These are phyloP conservation scores for Sinodicranocentrus sp. DNA, from an alignment of 2,888 invertebrate genomes.

Conservation along the genomic window DNA sequence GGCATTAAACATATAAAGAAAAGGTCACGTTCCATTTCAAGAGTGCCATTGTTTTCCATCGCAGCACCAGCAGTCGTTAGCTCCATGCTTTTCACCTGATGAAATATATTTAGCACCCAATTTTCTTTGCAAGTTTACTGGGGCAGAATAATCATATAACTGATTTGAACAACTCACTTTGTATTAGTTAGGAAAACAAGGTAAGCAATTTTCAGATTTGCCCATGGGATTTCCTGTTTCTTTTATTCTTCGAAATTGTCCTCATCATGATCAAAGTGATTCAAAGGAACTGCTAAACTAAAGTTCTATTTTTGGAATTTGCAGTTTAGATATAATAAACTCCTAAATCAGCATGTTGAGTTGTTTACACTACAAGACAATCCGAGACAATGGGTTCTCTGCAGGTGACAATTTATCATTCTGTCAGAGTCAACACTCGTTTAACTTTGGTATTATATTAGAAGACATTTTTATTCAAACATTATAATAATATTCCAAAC, in stretches of 20 bases:
- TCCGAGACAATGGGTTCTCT: background rate
- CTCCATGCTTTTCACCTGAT: background rate
- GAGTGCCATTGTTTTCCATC: background rate
- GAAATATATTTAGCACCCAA: no score
- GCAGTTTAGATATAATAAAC: no score
- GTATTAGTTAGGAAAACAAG: constrained; percentile 10
- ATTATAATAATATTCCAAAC: background rate
- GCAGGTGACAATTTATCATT: constrained; percentile 30
- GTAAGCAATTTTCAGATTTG: constrained; percentile 17
- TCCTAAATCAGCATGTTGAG: no score
- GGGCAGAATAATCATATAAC: constrained; percentile 58
- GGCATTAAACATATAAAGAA: background rate
- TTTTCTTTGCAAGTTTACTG: constrained; percentile 26
- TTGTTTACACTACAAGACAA: constrained; percentile 17
- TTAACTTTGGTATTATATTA: background rate
- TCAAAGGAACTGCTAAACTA: background rate
- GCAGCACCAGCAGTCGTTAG: background rate
- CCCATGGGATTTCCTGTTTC: constrained; percentile 26
- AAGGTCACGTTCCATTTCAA: constrained; percentile 29
- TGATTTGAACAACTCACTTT: constrained; percentile 13
- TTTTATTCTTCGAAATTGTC: constrained; percentile 5
- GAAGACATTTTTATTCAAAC: background rate
- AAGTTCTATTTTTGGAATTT: background rate
- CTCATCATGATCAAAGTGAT: constrained; percentile 2
- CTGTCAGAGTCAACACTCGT: background rate